Base-by-base conservation (phyloP, 2,797 vertebrate species). In the Rhinogobio ventralis region DNA sequence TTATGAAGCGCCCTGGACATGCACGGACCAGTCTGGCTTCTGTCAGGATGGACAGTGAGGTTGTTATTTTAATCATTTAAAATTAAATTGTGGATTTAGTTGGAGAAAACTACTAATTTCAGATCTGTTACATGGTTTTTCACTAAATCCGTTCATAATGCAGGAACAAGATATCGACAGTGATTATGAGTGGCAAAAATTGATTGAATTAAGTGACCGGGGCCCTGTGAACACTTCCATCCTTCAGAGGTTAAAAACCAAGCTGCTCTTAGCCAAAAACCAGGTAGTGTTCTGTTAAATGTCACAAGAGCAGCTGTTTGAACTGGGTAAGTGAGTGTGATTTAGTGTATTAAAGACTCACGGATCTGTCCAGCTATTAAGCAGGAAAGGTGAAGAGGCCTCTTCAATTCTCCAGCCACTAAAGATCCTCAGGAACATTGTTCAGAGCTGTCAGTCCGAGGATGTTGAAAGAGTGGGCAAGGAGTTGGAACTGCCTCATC, bases 101-200 rank as follows among this genome's bases (percentile, higher is more conserved):
- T 7, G 30, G 42, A 23, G 25, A 8, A 19, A 10, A 46, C 13
- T n/a, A 15, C 71, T 71, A 25, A 62, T 71, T 39, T 49, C 28
- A 33, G 25, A 30, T 13, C 25, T 36, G 30, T 77, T 45, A 46
- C n/a, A 28, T 28, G 71, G 4, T 68, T 28, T 23, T 17, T 10
- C 46, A n/a, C 33, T 53, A 42, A 33, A 73, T 33, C 45, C 57
- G 9, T 73, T 36, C 72, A 60, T 84, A 30, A 46, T 72, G 64
- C 87, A 98, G 97, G 94, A 97, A 68, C 87, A 97, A 96, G 94
- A 96, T 71, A 82, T 87, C 79, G 95, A 96, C 88, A 94, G 92
- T 0, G 94, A 96, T 72, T 94, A 95, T 5, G 95, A 96, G 55
- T 97, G 96, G 96, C 93, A 95, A 72, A 91, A 90, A 5, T 85